Percentiles rank a stretch among this genome's conserved stretches.
Conservation (phyloP, 2,888 invertebrate species). For the Microchrysa polita region DNA sequence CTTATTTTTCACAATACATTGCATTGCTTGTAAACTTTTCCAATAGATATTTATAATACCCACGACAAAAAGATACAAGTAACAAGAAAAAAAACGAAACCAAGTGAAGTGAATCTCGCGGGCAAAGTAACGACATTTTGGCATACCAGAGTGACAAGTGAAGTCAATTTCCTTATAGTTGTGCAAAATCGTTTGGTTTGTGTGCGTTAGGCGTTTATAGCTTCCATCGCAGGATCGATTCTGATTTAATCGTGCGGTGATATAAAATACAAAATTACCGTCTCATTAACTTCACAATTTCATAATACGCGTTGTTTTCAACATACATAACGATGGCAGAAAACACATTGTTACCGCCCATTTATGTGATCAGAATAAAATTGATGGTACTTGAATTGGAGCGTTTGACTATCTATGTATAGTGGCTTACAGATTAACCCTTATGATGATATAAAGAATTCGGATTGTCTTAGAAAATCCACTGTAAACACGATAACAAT, state of each 20-base stretch:
- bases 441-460: too few relatives aligned
- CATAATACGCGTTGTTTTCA: constrained; percentile 9
- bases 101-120: too few relatives aligned
- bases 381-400: too few relatives aligned
- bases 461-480: too few relatives aligned
- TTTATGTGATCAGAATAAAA: constrained; percentile 1
- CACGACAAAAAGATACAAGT: not conserved
- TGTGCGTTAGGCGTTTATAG: too few relatives aligned
- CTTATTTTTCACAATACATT: not conserved
- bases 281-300: constrained; percentile 41
- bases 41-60: too few relatives aligned
- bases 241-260: not conserved
- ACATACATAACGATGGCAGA: constrained; percentile 5
- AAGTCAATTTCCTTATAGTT: constrained; percentile 45
- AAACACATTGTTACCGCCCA: constrained; percentile 9
- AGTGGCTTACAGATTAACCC: too few relatives aligned
- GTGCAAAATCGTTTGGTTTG: constrained; percentile 19
- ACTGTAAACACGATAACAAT: too few relatives aligned
- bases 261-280: constrained; percentile 39
- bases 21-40: constrained; percentile 1
- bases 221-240: not conserved
- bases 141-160: constrained; percentile 44
- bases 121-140: constrained; percentile 31
- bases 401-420: too few relatives aligned
- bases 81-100: not conserved